Evolutionary conservation across 2,113 vertebrate genomes (phyloP), one percentile per base, ranked within the genome.

Genomic region (Bucco capensis): DNA sequence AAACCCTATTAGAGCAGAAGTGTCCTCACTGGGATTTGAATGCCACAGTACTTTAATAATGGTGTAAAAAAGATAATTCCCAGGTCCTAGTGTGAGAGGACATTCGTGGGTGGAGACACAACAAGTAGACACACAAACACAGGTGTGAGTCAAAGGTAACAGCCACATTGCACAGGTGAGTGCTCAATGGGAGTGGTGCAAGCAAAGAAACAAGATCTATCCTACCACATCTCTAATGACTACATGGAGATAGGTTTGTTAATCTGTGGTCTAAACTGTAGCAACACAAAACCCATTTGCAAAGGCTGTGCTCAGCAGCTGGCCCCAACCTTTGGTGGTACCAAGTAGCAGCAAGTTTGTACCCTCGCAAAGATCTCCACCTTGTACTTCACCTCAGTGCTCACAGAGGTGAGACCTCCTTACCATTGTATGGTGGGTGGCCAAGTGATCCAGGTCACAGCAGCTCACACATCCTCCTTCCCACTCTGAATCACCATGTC

Each of bases 401-500:
- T 14, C 35, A 12, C 8, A 19, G 33, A 38, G 21, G 13, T 15
- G 16, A 70, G 67, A 9, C 35, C 9, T 85, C 28, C 35, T 66
- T 42, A 24, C 33, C 19, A 6, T 13, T n/a, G 9, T 8, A 8
- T 40, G n/a, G 25, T 15, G 44, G n/a, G 25, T 15, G 44, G 33
- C 16, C 53, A 21, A 25, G 33, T 37, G n/a, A 49, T 13, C 30
- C 35, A 28, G 30, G 22, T 5, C 28, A 44, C 0, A 0, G 31
- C 19, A 72, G 28, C 62, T 90, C 35, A 19, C 31, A 19, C 1
- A 0, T 57, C 19, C 21, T 38, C 12, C 40, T 66, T 27, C 31
- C 21, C 1, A 30, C 16, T 33, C 9, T 19, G 10, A 42, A 21
- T 21, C 38, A 18, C 40, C 2, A 0, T 21, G 8, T 12, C n/a